Conservation (phyloP, 2,113 vertebrate genomes). For the Aegotheles bennettii region DNA sequence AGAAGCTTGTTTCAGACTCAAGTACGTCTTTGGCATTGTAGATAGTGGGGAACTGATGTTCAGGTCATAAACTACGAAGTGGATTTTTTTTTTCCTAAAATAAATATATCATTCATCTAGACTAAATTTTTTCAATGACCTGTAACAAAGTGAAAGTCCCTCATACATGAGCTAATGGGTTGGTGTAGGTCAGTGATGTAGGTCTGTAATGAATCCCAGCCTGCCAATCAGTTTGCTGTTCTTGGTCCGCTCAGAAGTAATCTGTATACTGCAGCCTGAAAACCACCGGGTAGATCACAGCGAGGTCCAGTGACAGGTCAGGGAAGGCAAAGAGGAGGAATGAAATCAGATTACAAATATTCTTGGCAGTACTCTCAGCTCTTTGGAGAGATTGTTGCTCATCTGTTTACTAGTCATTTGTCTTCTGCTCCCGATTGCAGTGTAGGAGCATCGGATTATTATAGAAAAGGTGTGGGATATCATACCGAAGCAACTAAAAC, state of each 20-base stretch:
- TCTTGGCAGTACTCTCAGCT: not conserved
- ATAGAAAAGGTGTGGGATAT: conserved; percentile 38
- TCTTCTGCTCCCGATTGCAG: not conserved
- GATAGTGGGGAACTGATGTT: not conserved
- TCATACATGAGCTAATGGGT: not conserved
- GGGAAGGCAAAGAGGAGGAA: not conserved
- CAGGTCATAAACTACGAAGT: not conserved
- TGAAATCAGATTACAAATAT: not conserved
- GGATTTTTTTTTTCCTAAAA: not conserved
- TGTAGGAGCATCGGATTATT: conserved; percentile 46
- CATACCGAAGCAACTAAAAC: conserved; percentile 15
- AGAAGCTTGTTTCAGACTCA: not conserved
- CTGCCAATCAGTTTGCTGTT: not conserved
- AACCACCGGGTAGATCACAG: not conserved
- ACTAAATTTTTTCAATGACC: not conserved
- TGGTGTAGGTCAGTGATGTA: not conserved
- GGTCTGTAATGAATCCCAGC: not conserved
- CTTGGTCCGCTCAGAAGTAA: not conserved
- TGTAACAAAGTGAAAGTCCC: not conserved
- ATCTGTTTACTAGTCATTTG: conserved; percentile 3
- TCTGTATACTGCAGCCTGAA: not conserved
- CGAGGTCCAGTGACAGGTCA: not conserved
- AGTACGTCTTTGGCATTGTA: not conserved
- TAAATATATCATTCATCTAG: not conserved
- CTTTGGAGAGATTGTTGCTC: not conserved